Conservation (phyloP, 2,113 vertebrate species). For the Anas platyrhynchos region DNA sequence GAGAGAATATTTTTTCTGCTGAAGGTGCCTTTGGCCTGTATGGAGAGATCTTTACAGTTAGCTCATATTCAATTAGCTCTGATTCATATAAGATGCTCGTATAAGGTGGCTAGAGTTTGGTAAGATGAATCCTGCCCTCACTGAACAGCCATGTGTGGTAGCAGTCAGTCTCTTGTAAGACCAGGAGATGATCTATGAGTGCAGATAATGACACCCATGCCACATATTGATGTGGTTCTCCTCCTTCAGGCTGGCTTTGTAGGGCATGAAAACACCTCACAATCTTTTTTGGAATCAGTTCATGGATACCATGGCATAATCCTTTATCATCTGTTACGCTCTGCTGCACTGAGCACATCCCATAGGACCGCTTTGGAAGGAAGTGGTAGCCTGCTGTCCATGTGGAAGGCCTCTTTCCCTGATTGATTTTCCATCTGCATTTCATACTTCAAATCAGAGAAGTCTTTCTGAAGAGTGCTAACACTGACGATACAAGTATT, state of each 20-base stretch:
- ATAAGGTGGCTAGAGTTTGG: background rate
- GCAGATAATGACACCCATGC: background rate
- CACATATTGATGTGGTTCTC: background rate
- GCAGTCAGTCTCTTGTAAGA: background rate
- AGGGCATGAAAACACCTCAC: background rate
- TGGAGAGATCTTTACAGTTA: background rate
- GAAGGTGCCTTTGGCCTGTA: background rate
- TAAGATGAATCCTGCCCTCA: background rate
- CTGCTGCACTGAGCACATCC: background rate
- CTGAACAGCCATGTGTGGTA: background rate
- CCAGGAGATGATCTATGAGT: background rate
- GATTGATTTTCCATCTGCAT: slow-evolving; percentile 18
- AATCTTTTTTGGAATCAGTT: background rate
- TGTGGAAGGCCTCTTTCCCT: slow-evolving; percentile 7
- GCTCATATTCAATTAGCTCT: background rate
- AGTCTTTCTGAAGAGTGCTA: background rate
- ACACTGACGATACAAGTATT: background rate
- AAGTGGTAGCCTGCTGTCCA: background rate
- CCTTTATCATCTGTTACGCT: slow-evolving; percentile 36
- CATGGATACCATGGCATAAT: slow-evolving; percentile 21
- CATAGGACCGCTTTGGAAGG: slow-evolving; percentile 2
- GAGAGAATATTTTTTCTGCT: background rate
- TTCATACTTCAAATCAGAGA: slow-evolving; percentile 20
- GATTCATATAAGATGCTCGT: background rate
- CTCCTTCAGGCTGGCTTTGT: slow-evolving; percentile 1